These are phyloP conservation scores for Latrodectus elegans DNA, from an alignment of 2,888 invertebrate species.

Conservation along the genomic window DNA sequence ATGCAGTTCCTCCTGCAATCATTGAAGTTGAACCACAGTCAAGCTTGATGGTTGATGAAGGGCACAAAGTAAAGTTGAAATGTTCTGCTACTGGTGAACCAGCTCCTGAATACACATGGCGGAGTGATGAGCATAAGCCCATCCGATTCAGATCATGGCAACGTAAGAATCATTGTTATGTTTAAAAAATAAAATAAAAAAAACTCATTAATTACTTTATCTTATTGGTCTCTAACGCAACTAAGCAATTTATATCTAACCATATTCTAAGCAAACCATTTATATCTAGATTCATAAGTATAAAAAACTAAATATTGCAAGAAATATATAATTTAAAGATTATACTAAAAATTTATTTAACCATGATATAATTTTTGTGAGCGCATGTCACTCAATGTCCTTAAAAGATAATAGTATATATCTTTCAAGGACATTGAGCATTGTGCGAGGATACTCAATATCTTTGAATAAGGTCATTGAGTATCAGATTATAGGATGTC, in stretches of 20 bases:
- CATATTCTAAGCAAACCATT: neutral
- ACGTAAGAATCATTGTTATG: conserved; percentile 76
- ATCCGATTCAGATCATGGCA: conserved; percentile 82
- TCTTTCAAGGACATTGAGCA: no score
- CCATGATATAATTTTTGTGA: no score
- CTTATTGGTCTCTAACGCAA: neutral
- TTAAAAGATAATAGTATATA: no score
- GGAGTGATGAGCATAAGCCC: conserved; percentile 80
- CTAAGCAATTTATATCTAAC: no score
- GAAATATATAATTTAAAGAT: no score
- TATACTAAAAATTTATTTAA: no score
- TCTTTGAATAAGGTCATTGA: no score
- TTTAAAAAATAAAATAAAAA: neutral
- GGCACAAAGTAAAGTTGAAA: conserved; percentile 86
- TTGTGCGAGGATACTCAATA: no score
- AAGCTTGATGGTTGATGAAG: conserved; percentile 85
- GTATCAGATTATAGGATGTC: no score
- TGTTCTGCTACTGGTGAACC: conserved; percentile 88
- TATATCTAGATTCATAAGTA: no score
- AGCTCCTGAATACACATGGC: conserved; percentile 86
- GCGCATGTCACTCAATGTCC: no score
- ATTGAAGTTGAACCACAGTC: conserved; percentile 78
- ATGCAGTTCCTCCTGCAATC: conserved; percentile 89
- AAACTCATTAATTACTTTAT: neutral
- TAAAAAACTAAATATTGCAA: no score